Evolutionary conservation across 2,113 vertebrate species (phyloP), one percentile per base, ranked within the genome.

Genomic region (Brachyhypopomus occidentalis): DNA sequence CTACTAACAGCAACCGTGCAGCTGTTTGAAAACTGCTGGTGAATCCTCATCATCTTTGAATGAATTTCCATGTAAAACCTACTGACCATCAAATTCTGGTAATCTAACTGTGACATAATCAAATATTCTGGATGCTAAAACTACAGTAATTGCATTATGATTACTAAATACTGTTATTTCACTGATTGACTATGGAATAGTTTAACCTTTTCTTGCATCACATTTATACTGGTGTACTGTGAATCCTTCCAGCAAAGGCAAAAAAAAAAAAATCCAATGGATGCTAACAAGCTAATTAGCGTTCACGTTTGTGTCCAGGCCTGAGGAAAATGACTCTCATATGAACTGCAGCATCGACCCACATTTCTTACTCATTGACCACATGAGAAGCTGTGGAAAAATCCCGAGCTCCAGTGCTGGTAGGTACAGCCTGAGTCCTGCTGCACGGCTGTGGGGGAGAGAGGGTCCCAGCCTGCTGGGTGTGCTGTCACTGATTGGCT

Each of bases 401-500:
- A 16, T 12, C 23, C 14, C 0, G 11, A 52, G 45, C 62, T 27
- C 23, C 17, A 63, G 36, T 30, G 34, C 3, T 75, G 41, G 5
- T 17, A 23, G 59, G 9, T 22, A 12, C 60, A 48, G 59, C 41
- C 11, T 77, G 12, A 64, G 48, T 8, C n/a, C 14, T 77, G 64
- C 27, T 69, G 5, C 23, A 23, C 14, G 48, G 22, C 41, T 1
- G 41, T 11, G 5, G 1, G 41, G 63, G 77, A 80, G 72, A 80
- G 56, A 36, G 71, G 81, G n/a, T n/a, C 62, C 79, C 34, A 70
- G 22, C 30, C 45, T n/a, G 19, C 3, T 48, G 72, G 81, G 72
- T 72, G 22, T 72, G 60, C 23, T 77, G n/a, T n/a, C n/a, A 67
- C 36, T 89, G 86, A 84, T 81, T 87, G 87, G 83, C 71, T 84